A percentile compares a stretch with the other conserved stretches of the same genome.
Conservation (phyloP, 37 sponge, comb jelly and placozoan genomes). For the Crambe crambe region DNA sequence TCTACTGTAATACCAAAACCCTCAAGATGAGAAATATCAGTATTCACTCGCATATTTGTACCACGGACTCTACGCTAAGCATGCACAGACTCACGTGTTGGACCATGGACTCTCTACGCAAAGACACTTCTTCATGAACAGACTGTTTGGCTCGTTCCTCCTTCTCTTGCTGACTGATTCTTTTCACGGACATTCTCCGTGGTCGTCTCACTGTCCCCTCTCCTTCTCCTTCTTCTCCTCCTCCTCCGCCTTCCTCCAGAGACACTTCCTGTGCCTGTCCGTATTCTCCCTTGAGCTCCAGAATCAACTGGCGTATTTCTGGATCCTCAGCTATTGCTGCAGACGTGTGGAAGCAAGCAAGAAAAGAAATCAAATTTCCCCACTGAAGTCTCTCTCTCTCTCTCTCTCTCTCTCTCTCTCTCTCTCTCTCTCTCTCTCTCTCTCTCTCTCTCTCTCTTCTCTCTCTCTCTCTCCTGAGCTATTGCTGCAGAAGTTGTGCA, state of each 20-base stretch:
- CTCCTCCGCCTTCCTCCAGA: slow-evolving; percentile 5
- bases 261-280: slow-evolving; percentile 14
- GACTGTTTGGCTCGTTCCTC: slow-evolving; percentile 39
- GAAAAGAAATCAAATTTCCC: too few species aligned
- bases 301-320: slow-evolving; percentile 62
- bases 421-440: neutral
- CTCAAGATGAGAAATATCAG: too few species aligned
- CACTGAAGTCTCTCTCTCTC: neutral
- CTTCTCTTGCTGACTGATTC: slow-evolving; percentile 32
- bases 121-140: slow-evolving; percentile 15
- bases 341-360: too few species aligned
- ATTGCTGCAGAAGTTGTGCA: too few species aligned
- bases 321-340: slow-evolving; percentile 77
- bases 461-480: neutral
- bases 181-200: slow-evolving; percentile 36
- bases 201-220: neutral
- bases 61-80: too few species aligned
- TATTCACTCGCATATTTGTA: too few species aligned
- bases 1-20: too few species aligned
- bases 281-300: slow-evolving; percentile 61
- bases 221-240: neutral
- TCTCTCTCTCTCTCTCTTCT: neutral
- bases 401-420: neutral
- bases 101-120: slow-evolving; percentile 25
- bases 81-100: slow-evolving; percentile 16